These are phyloP conservation scores for Oscheius myriophilus DNA, from an alignment of 2,888 invertebrate species.

Conservation along the genomic window DNA sequence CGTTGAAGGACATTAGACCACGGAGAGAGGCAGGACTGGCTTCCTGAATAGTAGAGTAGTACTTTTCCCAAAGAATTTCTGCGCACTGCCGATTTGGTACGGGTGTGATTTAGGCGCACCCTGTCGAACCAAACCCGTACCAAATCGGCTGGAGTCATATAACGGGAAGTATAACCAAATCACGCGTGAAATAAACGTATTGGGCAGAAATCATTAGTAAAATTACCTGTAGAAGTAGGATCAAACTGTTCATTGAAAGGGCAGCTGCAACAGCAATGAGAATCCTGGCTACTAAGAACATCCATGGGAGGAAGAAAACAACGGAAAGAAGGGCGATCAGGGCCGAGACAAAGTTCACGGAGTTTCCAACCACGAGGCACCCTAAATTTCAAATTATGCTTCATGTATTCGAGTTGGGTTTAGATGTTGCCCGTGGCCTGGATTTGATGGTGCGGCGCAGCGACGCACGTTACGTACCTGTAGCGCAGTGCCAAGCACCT, in stretches of 20 bases:
- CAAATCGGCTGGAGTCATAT: too few species aligned
- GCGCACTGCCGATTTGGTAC: too few species aligned
- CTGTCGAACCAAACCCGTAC: too few species aligned
- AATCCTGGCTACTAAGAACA: conserved; percentile 55
- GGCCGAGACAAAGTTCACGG: conserved; percentile 44
- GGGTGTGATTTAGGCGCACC: too few species aligned
- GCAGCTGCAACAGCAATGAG: conserved; percentile 58
- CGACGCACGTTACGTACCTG: too few species aligned
- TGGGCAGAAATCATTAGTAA: too few species aligned
- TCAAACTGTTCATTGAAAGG: conserved; percentile 63
- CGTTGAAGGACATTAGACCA: conserved; percentile 64
- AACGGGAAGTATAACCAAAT: too few species aligned
- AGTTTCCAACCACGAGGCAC: conserved; percentile 48
- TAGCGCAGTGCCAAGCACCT: too few species aligned
- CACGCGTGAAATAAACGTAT: too few species aligned
- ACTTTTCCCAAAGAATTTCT: too few species aligned
- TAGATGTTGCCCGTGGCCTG: too few species aligned
- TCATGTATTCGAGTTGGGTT: not conserved
- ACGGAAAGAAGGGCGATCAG: conserved; percentile 44
- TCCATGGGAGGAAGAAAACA: conserved; percentile 34
- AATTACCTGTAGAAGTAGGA: conserved; percentile 62
- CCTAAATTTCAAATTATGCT: conserved; percentile 30
- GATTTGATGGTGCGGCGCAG: too few species aligned
- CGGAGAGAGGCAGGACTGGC: conserved; percentile 58
- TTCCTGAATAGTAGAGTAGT: conserved; percentile 41